Evolutionary conservation across 2,797 vertebrate species (phyloP), one percentile per base, ranked within the genome.

Genomic region (Antrozous pallidus): DNA sequence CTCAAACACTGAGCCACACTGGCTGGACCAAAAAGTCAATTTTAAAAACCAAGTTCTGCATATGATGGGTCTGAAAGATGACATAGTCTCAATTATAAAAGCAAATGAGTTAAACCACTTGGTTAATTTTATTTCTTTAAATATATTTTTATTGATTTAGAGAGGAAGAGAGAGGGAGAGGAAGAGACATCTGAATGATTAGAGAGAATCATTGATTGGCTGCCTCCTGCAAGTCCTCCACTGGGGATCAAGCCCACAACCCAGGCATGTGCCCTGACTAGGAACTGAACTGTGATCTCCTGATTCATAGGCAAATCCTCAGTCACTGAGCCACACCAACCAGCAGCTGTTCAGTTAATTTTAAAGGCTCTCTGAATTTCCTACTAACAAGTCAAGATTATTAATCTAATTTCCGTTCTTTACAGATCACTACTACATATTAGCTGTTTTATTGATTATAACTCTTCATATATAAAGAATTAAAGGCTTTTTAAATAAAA

Each of bases 361-460:
- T 95, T 91, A 89, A 84, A 54, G n/a, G 36, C 3, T 17, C 3
- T 75, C 45, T 82, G 47, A 78, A 74, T 90, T 92, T 94, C 13
- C 73, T 84, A 89, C 40, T 78, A 88, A 89, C 54, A 94, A 91
- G 51, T 86, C 42, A 93, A 90, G 90, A 49, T 94, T 82, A 63
- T 78, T 77, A 75, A 84, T 86, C 49, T 86, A 9, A 84, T 80
- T 88, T 92, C 38, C 78, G 56, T 92, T 95, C 69, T 90, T 70
- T 33, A 93, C 51, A 75, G 26, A 82, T 56, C 45, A 80, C 33
- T 70, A 71, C 42, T 49, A 80, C 8, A 20, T 67, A 80, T 56
- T 49, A 83, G 54, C 13, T 82, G 18, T 61, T 93, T 73, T 51
- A 26, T 2, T 90, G 61, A 42, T 38, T 88, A 86, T 92, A 92